Conservation (phyloP, 2,113 vertebrate genomes). For the Leptosomus discolor region DNA sequence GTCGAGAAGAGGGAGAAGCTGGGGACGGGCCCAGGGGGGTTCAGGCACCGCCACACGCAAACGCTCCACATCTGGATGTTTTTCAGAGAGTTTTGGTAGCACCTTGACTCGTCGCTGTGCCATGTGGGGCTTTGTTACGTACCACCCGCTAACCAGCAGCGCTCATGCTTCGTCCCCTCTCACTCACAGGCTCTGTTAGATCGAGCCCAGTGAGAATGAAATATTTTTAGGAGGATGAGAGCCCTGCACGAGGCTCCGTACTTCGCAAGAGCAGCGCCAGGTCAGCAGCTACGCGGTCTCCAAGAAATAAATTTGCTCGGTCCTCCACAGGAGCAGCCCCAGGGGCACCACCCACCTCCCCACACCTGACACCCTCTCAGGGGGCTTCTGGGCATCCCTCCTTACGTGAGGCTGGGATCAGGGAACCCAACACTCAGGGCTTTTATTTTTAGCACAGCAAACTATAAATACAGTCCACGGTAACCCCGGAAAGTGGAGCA, state of each 20-base stretch:
- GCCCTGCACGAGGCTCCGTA: not conserved
- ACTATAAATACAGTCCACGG: not conserved
- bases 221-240: not conserved
- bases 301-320: not conserved
- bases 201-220: not conserved
- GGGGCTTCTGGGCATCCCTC: not conserved
- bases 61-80: rapidly evolving
- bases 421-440: not conserved
- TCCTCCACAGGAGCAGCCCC: rapidly evolving
- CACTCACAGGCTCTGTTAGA: rapidly evolving
- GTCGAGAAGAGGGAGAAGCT: not conserved
- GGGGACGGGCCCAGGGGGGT: not conserved
- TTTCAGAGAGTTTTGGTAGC: not conserved
- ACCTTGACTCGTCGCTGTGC: not conserved
- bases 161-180: not conserved
- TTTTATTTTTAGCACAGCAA: conserved; percentile 21
- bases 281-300: not conserved
- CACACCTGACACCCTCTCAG: rapidly evolving
- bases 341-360: not conserved
- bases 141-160: not conserved
- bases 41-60: not conserved
- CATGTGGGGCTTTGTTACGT: rapidly evolving
- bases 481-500: not conserved
- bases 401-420: not conserved
- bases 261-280: rapidly evolving